Base-by-base conservation (phyloP, 2,113 vertebrate genomes). In the Oophaga pumilio region DNA sequence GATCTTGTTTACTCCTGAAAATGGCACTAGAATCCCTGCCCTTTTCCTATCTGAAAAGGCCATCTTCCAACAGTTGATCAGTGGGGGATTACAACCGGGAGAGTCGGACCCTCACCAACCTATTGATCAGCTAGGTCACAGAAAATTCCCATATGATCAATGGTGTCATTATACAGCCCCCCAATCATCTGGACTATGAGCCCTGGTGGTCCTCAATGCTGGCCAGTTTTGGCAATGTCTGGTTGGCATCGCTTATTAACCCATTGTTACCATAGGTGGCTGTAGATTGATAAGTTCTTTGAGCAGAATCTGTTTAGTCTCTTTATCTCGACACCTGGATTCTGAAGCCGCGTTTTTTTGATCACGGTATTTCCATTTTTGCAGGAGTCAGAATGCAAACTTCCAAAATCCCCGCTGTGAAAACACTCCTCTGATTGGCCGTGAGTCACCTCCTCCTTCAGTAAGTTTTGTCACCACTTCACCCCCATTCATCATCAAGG, bases 351-450 rank as follows among this genome's bases (percentile, higher is more conserved):
- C 76, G 26, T 15, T 79, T 57, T 74, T 74, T 50, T 74, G 71
- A 74, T 50, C 33, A 74, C 57, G 28, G 15, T 93, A 79, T 92
- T 89, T 92, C 91, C 88, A 86, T 89, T 87, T 57, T 91, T 82
- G 85, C 94, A 99, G 98, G 97, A 97, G 96, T 92, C 98, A 99
- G 95, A 99, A 98, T 90, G 95, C 97, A 94, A 99, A 98, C 93
- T 99, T 99, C 94, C 98, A 97, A 95, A 99, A 97, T 89, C 97
- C 98, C 50, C 97, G 98, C 92, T 98, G 97, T 92, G 98, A 99
- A 95, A 99, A 99, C 93, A 99, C 98, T 22, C 98, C 98, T 53
- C 96, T 99, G 95, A 99, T 99, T 86, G 98, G 97, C 91, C 96
- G 97, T 86, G 98, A 99, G 94, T 99, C 98, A 91, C 98, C 98